A percentile compares a stretch with the other conserved stretches of the same genome.
phyloP scores from a whole-genome alignment of 2,797 vertebrate species.

The Eulemur coronatus region DNA sequence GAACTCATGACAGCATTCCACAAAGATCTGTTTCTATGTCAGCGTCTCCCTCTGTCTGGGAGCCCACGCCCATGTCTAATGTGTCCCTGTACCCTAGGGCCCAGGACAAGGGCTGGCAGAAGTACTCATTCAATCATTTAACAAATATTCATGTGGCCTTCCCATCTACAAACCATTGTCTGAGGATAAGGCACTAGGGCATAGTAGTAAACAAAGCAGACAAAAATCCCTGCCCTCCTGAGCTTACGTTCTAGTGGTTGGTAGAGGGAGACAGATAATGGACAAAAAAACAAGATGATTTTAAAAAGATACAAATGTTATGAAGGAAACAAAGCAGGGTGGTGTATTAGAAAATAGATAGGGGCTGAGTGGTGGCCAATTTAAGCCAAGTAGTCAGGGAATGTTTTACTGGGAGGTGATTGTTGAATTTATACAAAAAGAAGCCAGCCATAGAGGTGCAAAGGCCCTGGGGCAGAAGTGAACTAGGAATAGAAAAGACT shows the following conservation, averaged over 20 bases:
- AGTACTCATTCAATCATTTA: not conserved
- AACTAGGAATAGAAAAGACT: not conserved
- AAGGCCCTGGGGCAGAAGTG: not conserved
- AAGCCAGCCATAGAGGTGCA: not conserved
- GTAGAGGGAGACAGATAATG: not conserved
- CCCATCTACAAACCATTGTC: not conserved
- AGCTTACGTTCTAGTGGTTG: not conserved
- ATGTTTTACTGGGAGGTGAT: not conserved
- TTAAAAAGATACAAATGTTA: not conserved
- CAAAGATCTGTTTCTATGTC: not conserved
- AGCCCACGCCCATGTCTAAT: not conserved
- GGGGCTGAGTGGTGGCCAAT: not conserved
- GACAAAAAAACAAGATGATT: not conserved
- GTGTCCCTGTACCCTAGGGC: not conserved
- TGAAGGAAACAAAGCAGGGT: not conserved
- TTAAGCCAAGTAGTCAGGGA: not conserved
- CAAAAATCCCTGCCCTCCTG: not conserved
- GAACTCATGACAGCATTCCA: rapidly evolving
- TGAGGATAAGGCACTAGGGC: not conserved
- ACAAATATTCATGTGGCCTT: not conserved
- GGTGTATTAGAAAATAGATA: not conserved
- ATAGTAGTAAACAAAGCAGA: not conserved
- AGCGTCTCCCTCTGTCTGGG: not conserved
- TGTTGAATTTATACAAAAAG: not conserved
- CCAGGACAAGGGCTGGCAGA: not conserved